Percentiles rank a stretch among this genome's conserved stretches.
Conservation (phyloP, 2,888 invertebrate genomes). For the Clivina fossor region DNA sequence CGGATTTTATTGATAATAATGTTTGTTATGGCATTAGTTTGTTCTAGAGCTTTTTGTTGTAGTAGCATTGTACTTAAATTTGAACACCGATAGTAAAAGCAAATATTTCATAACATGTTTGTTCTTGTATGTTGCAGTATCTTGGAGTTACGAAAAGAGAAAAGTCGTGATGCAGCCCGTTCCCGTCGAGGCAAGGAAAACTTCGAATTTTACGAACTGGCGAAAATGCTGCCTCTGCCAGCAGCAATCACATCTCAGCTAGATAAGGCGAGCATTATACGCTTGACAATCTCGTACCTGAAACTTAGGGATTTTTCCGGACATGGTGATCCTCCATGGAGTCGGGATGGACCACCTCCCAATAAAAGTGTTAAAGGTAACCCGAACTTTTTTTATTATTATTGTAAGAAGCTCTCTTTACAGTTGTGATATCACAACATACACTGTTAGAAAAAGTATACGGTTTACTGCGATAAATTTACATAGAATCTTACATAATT, state of each 20-base stretch:
- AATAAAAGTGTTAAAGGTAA: constrained; percentile 83
- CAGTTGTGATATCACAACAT: too few species aligned
- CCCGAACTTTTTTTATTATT: constrained; percentile 45
- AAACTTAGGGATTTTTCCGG: constrained; percentile 93
- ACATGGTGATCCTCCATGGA: constrained; percentile 97
- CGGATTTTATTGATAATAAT: too few species aligned
- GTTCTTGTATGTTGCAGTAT: constrained; percentile 81
- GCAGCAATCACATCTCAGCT: constrained; percentile 92
- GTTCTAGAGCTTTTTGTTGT: too few species aligned
- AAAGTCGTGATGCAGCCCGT: constrained; percentile 89
- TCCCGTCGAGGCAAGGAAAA: constrained; percentile 93
- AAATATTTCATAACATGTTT: too few species aligned
- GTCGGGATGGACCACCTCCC: constrained; percentile 73
- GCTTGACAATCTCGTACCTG: constrained; percentile 94
- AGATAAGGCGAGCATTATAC: constrained; percentile 95
- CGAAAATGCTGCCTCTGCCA: constrained; percentile 89
- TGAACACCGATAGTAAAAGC: too few species aligned
- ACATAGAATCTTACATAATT: too few species aligned
- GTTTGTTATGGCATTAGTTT: too few species aligned
- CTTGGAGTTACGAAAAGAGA: constrained; percentile 90
- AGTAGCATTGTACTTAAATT: too few species aligned
- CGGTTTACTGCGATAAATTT: too few species aligned
- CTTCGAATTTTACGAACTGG: constrained; percentile 94
- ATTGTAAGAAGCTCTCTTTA: background rate
- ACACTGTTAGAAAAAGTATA: too few species aligned